Base-by-base conservation (phyloP, 2,888 invertebrate genomes). In the Tinea pellionella region DNA sequence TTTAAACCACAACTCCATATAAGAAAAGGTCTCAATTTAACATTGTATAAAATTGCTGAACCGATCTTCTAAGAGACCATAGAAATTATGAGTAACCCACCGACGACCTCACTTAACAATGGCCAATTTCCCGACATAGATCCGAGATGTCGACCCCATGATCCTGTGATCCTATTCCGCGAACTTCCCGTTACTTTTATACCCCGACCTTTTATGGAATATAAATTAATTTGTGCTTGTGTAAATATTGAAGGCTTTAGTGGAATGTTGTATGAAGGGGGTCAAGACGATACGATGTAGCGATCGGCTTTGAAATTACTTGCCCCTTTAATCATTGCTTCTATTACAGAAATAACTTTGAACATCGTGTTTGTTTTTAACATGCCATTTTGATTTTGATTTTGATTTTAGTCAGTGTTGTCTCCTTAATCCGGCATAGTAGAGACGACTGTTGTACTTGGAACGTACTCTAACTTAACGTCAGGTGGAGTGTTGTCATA, bases 151-250 rank as follows among this genome's bases (percentile, higher is more conserved):
- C 18, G 30, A 57, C 57, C 57, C 32, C 3, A 16, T 32, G 32
- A 57, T 57, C 57, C 57, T 32, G 32, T 32, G 57, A 30, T 57
- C 53, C 24, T 53, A 53, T 53, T 53, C 57, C 32, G n/a, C 32
- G 30, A n/a, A n/a, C 13, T 32, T 32, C 57, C 57, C 57, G 57
- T 57, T 57, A 7, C n/a, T 32, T 32, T 57, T 57, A 57, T 57
- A 29, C 2, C 15, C 24, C 11, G 53, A 53, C 57, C 57, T 57
- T 57, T 32, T 57, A 57, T 57, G 57, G 57, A 12, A 32, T 13
- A 32, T 15, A 32, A 32, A 57, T 57, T 57, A 57, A 57, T 57
- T 37, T 57, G 57, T 13, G 32, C 32, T 24, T 47, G 47, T 47
- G 47, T 47, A 47, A 47, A 47, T n/a, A 16, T 47, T n/a, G 16